A percentile compares a stretch with the other conserved stretches of the same genome.
phyloP scores from a whole-genome alignment of 2,888 invertebrate genomes.

The Tuberolachnus salignus region DNA sequence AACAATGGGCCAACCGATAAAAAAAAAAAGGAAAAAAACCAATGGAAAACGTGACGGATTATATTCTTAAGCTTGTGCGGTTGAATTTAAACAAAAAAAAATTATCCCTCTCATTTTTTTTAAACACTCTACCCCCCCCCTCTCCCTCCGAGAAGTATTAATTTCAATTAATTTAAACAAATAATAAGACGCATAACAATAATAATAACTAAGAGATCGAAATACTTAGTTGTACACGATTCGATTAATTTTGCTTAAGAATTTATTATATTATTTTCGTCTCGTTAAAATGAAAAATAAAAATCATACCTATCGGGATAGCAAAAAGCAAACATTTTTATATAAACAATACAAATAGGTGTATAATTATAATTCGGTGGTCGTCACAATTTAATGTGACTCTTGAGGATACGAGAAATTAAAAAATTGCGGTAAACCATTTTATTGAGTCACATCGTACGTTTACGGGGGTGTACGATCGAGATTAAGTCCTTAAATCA shows the following conservation, averaged over 20 bases:
- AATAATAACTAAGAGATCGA: neutral
- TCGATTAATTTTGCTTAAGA: neutral
- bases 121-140: neutral
- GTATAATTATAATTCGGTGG: no score
- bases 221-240: no score
- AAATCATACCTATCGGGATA: no score
- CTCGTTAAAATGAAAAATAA: neutral
- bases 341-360: no score
- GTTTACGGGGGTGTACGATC: no score
- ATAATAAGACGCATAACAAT: neutral
- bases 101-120: neutral
- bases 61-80: constrained; percentile 13
- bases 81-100: constrained; percentile 22
- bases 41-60: constrained; percentile 33
- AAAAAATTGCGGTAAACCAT: no score
- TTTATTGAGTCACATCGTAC: no score
- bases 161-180: neutral
- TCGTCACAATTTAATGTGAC: no score
- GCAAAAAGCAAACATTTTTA: no score
- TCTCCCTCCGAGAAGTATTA: neutral
- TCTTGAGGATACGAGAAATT: no score
- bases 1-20: constrained; percentile 35
- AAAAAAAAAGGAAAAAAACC: constrained; percentile 26
- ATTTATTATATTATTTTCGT: neutral
- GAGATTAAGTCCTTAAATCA: no score